These are phyloP conservation scores for Epinephelus lanceolatus DNA, from an alignment of 2,113 vertebrate genomes.

Conservation along the genomic window DNA sequence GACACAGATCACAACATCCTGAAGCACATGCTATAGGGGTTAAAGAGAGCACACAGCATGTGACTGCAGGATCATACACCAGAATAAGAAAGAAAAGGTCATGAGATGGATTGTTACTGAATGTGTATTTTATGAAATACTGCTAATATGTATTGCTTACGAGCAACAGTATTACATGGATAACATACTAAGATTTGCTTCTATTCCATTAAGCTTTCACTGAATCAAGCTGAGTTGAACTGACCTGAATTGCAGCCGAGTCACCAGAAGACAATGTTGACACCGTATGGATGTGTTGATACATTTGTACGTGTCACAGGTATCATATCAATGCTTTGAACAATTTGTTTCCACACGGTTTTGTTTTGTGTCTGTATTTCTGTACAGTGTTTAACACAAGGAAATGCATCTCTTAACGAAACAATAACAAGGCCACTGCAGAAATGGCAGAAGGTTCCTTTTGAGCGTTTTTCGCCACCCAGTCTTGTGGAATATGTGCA, in stretches of 20 bases:
- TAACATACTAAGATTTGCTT: background rate
- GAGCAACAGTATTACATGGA: background rate
- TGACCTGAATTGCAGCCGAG: background rate
- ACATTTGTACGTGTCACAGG: no score
- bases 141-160: background rate
- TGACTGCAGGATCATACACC: conserved; percentile 45
- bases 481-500: no score
- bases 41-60: conserved; percentile 49
- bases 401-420: no score
- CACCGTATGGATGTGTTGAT: no score
- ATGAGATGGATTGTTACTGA: background rate
- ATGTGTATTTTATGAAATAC: background rate
- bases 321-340: no score
- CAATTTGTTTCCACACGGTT: no score
- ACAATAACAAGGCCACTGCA: no score
- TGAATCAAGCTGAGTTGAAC: background rate
- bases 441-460: no score
- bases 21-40: conserved; percentile 37
- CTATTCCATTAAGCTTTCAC: background rate
- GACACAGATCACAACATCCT: conserved; percentile 59
- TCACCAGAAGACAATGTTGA: no score
- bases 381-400: no score
- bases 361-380: no score
- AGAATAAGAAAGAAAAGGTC: background rate
- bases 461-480: no score